These are phyloP conservation scores for Hippocampus mohnikei DNA, from an alignment of 2,113 vertebrate species.

Conservation along the genomic window DNA sequence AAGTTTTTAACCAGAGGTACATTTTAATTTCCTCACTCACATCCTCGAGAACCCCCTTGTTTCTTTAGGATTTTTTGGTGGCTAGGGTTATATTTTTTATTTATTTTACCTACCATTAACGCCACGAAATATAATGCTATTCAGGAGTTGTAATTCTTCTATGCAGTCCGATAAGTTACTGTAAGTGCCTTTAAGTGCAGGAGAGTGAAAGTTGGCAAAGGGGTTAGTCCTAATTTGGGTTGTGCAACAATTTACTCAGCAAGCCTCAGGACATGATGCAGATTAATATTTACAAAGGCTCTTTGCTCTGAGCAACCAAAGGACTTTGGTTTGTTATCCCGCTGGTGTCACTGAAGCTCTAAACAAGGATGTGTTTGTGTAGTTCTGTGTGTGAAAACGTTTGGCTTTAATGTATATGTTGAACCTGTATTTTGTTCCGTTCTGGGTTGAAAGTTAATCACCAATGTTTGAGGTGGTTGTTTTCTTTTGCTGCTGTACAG, in stretches of 20 bases:
- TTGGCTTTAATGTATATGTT: slow-evolving; percentile 11
- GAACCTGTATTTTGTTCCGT: slow-evolving; percentile 2
- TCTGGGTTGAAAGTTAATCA: slow-evolving; percentile 28
- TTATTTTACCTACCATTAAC: background rate
- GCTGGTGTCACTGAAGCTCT: background rate
- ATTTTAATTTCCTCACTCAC: background rate
- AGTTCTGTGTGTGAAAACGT: background rate
- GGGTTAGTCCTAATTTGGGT: background rate
- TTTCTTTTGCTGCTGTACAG: slow-evolving; percentile 47
- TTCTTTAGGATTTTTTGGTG: background rate
- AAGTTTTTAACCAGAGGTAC: background rate
- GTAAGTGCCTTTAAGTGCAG: background rate
- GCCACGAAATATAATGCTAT: background rate
- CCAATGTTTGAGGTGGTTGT: slow-evolving; percentile 19
- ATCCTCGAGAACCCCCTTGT: background rate
- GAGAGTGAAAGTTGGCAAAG: background rate
- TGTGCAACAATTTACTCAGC: background rate
- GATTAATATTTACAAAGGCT: background rate
- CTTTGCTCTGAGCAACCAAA: background rate
- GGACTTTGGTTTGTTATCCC: background rate
- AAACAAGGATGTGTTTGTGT: background rate
- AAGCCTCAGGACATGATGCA: background rate
- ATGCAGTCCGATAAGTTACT: background rate
- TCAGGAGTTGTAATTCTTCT: background rate
- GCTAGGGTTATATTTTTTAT: background rate